These are phyloP conservation scores for Byasa hedistus DNA, from an alignment of 2,888 invertebrate species.

Conservation along the genomic window DNA sequence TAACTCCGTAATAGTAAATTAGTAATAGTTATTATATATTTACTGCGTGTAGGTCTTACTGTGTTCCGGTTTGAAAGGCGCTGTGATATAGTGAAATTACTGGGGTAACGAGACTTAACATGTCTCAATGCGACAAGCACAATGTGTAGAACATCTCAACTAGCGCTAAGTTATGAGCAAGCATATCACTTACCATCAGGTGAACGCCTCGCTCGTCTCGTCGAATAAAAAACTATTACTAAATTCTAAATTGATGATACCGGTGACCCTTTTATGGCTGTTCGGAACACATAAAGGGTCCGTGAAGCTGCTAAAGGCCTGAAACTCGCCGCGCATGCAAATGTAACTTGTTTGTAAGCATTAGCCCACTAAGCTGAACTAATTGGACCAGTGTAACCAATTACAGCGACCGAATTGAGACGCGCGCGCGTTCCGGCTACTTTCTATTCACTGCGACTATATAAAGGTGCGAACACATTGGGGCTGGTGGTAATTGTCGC, in stretches of 20 bases:
- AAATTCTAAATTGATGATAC: constrained; percentile 13
- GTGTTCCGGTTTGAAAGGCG: too few relatives aligned
- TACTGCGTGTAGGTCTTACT: too few relatives aligned
- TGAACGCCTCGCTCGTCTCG: too few relatives aligned
- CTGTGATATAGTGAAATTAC: too few relatives aligned
- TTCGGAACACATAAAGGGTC: constrained; percentile 5
- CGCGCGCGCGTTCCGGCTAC: constrained; percentile 14
- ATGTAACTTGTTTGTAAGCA: constrained; percentile 6
- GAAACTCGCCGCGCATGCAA: background rate
- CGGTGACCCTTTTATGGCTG: constrained; percentile 12
- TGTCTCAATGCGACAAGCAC: too few relatives aligned
- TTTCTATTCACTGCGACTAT: constrained; percentile 2
- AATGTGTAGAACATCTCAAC: too few relatives aligned
- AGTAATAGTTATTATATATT: too few relatives aligned
- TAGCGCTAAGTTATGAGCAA: too few relatives aligned
- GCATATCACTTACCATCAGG: too few relatives aligned
- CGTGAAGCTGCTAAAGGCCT: background rate
- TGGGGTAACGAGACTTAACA: too few relatives aligned
- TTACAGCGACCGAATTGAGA: constrained; percentile 22
- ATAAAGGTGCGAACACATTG: constrained; percentile 7
- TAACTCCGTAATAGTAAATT: too few relatives aligned
- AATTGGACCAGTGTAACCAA: constrained; percentile 26
- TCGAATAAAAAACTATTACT: too few relatives aligned
- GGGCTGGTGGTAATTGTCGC: background rate
- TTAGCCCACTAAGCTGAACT: constrained; percentile 9